A percentile compares a stretch with the other conserved stretches of the same genome.
phyloP scores from a whole-genome alignment of 2,113 vertebrate species.

The Formicarius rufipectus region DNA sequence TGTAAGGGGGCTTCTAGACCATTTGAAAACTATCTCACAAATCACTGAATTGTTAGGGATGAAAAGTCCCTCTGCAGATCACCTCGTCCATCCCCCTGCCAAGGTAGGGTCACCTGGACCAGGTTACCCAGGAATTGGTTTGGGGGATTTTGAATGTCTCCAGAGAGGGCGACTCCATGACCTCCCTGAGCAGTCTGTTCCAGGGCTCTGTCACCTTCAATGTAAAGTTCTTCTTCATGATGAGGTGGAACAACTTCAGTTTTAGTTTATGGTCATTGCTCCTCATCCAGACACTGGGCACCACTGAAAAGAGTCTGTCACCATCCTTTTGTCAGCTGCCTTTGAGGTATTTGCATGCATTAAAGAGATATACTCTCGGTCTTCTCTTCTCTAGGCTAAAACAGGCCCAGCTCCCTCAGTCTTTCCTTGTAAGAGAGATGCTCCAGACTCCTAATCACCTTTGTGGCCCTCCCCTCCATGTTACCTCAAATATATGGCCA shows the following conservation, averaged over 20 bases:
- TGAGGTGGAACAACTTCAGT: neutral
- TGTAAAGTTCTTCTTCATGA: neutral
- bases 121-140: neutral
- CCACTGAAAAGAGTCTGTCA: neutral
- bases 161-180: fast-evolving
- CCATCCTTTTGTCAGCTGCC: fast-evolving
- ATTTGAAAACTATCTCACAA: neutral
- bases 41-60: neutral
- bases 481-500: neutral
- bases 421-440: neutral
- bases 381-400: neutral
- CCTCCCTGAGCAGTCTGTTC: neutral
- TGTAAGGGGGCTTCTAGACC: neutral
- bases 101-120: neutral
- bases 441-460: neutral
- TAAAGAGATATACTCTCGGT: neutral
- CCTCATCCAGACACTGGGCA: neutral
- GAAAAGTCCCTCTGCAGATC: neutral
- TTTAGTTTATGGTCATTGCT: neutral
- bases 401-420: neutral
- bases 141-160: neutral
- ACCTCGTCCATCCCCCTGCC: neutral
- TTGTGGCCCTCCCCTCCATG: neutral
- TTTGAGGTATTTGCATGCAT: neutral
- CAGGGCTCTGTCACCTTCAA: neutral